Evolutionary conservation across 2,113 vertebrate genomes (phyloP), one percentile per base, ranked within the genome.

Genomic region (Terrapene triunguis): DNA sequence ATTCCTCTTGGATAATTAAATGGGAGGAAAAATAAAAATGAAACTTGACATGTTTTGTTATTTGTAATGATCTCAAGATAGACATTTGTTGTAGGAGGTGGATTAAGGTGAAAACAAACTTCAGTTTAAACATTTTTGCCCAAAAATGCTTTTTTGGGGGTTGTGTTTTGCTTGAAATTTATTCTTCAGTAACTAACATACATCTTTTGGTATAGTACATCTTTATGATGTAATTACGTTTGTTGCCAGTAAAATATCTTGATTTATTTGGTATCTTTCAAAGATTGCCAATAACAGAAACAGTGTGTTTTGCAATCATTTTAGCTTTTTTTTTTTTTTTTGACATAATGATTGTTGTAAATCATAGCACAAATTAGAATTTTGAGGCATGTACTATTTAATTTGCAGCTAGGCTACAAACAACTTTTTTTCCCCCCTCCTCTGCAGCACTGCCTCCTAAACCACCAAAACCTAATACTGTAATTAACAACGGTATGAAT

Each of bases 401-500:
- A 5, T 89, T 85, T 94, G 90, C 89, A 88, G 3, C 14, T 85
- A 80, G 88, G 65, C 91, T 97, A 84, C 55, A 94, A 84, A 96
- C n/a, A 91, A 76, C 93, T 96, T 93, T 94, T 86, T 53, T 90
- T 90, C 48, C 35, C 83, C 42, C 79, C 96, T 97, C 47, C 51
- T 96, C 94, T 96, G 54, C 98, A 99, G 99, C 99, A 98, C 98
- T 99, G 98, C 99, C 99, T 99, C 99, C 99, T 85, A 99, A 99
- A 94, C 99, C 99, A 96, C 99, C 99, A 16, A 99, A 99, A 96
- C 98, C 99, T 96, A 98, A 99, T 80, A 96, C 99, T 88, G 98
- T 99, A 98, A 98, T 98, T 98, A 99, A 99, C 98, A 99, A 99
- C 99, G 98, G 99, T 98, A 99, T 99, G 98, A 99, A 99, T 98